Evolutionary conservation across 2,113 vertebrate genomes (phyloP).

Genomic region (Atractosteus spatula): DNA sequence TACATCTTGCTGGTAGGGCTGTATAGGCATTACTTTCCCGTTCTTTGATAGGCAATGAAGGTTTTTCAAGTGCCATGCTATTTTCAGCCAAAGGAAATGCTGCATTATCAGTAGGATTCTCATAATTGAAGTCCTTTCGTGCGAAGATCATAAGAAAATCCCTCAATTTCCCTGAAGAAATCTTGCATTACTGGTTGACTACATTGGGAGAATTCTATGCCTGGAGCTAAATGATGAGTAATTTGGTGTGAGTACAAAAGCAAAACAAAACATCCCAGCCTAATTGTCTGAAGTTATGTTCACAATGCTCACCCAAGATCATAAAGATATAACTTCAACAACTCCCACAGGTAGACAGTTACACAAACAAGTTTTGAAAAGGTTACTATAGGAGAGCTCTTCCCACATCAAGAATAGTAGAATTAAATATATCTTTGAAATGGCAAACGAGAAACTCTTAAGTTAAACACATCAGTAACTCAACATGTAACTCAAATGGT

Average conservation of each 20-base stretch:
- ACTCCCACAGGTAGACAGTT: background rate
- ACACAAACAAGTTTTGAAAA: background rate
- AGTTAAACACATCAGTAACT: too few species aligned
- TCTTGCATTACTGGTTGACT: constrained; percentile 68
- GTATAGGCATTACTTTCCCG: too few species aligned
- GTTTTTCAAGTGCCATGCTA: background rate
- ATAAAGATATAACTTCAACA: constrained; percentile 6
- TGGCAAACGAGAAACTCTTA: too few species aligned
- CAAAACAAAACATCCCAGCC: constrained; percentile 7
- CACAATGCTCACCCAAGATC: constrained; percentile 4
- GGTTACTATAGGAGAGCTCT: too few species aligned
- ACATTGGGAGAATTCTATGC: constrained; percentile 68
- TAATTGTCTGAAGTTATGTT: constrained; percentile 17
- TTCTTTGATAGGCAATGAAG: background rate
- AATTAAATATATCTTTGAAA: too few species aligned
- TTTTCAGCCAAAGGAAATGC: constrained; percentile 26
- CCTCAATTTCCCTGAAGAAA: constrained; percentile 67
- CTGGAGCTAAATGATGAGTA: constrained; percentile 60
- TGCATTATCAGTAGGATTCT: constrained; percentile 41
- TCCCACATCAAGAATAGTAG: too few species aligned
- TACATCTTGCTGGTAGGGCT: too few species aligned
- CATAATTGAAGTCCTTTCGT: constrained; percentile 40
- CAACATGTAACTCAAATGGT: too few species aligned
- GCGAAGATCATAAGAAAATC: constrained; percentile 53
- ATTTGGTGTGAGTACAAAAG: constrained; percentile 46